phyloP scores from a whole-genome alignment of 2,888 invertebrate species.

The Rugalucina vietnamica region DNA sequence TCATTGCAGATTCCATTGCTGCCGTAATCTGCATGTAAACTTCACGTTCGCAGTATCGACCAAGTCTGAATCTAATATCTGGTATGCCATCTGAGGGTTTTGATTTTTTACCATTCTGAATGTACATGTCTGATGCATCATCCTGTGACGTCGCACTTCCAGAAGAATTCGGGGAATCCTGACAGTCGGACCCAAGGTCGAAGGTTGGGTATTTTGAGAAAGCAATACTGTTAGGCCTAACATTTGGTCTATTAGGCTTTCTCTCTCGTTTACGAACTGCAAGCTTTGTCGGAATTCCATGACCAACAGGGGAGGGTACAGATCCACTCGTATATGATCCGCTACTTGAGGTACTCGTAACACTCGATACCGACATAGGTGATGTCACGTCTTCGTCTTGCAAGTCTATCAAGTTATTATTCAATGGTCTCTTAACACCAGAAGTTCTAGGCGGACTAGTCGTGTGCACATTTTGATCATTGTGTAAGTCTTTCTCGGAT shows the following conservation, averaged over 20 bases:
- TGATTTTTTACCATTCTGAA: slow-evolving; percentile 73
- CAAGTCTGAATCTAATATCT: slow-evolving; percentile 68
- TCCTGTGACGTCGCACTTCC: slow-evolving; percentile 74
- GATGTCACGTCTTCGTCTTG: slow-evolving; percentile 63
- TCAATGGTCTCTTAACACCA: slow-evolving; percentile 58
- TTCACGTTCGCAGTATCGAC: slow-evolving; percentile 76
- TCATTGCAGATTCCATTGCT: slow-evolving; percentile 80
- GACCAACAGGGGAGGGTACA: slow-evolving; percentile 60
- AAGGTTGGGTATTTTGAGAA: slow-evolving; percentile 81
- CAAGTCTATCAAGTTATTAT: slow-evolving; percentile 47
- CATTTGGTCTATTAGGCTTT: slow-evolving; percentile 76
- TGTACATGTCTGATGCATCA: slow-evolving; percentile 72
- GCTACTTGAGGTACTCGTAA: slow-evolving; percentile 49
- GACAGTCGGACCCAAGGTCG: slow-evolving; percentile 76
- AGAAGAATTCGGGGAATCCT: slow-evolving; percentile 68
- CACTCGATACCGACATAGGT: slow-evolving; percentile 58
- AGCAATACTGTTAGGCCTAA: slow-evolving; percentile 82
- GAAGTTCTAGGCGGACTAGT: slow-evolving; percentile 38
- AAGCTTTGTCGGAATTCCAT: slow-evolving; percentile 63
- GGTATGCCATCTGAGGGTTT: slow-evolving; percentile 68
- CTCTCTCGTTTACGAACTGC: slow-evolving; percentile 77
- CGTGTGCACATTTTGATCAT: neutral
- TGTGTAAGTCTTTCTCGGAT: slow-evolving; percentile 40
- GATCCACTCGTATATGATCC: slow-evolving; percentile 54
- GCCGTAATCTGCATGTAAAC: slow-evolving; percentile 79